phyloP scores from a whole-genome alignment of 2,797 vertebrate species.

The Gobionotothen gibberifrons region DNA sequence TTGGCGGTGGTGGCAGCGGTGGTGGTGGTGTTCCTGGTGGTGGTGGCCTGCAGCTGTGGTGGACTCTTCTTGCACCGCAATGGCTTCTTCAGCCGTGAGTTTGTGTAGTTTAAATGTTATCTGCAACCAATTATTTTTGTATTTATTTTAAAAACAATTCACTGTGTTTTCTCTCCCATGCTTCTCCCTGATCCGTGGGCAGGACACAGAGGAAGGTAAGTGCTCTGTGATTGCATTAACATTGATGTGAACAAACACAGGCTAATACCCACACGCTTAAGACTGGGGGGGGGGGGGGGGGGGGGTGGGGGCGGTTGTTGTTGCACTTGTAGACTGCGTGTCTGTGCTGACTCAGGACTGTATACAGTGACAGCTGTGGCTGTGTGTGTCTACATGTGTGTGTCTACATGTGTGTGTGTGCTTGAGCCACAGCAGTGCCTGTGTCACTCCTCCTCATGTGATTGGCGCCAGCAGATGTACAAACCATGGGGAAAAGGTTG shows the following conservation, averaged over 20 bases:
- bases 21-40: slow-evolving; percentile 84
- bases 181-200: slow-evolving; percentile 54
- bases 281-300: neutral
- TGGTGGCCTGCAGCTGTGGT: slow-evolving; percentile 86
- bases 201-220: slow-evolving; percentile 92
- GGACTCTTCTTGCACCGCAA: slow-evolving; percentile 90
- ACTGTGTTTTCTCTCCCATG: slow-evolving; percentile 45
- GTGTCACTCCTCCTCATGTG: slow-evolving; percentile 41
- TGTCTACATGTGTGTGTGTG: slow-evolving; percentile 46
- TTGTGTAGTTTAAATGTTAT: neutral
- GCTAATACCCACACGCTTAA: slow-evolving; percentile 57
- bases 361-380: slow-evolving; percentile 68
- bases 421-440: slow-evolving; percentile 40
- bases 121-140: neutral
- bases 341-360: slow-evolving; percentile 68
- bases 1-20: slow-evolving; percentile 85
- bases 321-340: slow-evolving; percentile 46
- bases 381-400: slow-evolving; percentile 21
- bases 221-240: slow-evolving; percentile 74
- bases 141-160: neutral
- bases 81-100: slow-evolving; percentile 95
- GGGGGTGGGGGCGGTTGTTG: slow-evolving; percentile 19
- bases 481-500: neutral
- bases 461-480: slow-evolving; percentile 61
- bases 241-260: slow-evolving; percentile 68